Conservation (phyloP, 1,140 invertebrate species). For the Matsumurasca onukii region DNA sequence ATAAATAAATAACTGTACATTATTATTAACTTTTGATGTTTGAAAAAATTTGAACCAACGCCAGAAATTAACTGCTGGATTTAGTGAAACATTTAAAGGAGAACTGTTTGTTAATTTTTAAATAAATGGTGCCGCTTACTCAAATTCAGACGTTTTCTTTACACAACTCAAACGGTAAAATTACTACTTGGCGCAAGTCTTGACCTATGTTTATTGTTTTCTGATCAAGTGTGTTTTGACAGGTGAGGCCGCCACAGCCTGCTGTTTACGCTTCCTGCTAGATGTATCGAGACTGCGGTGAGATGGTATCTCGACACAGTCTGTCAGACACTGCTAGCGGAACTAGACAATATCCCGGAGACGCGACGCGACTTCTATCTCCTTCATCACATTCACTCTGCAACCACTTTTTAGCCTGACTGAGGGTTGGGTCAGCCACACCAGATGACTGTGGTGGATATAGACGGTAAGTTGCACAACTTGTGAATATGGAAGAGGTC, state of each 20-base stretch:
- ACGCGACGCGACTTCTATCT: constrained; percentile 91
- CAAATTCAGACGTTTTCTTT: neutral
- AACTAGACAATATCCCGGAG: constrained; percentile 88
- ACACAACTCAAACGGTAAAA: neutral
- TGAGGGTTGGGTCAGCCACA: constrained; percentile 83
- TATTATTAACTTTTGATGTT: too few relatives aligned
- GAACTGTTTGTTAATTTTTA: neutral
- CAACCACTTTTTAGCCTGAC: constrained; percentile 92
- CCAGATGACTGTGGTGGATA: constrained; percentile 90
- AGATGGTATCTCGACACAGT: constrained; percentile 88
- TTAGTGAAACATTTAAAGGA: neutral
- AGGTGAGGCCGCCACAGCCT: constrained; percentile 94
- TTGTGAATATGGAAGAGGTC: neutral
- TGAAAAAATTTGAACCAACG: neutral
- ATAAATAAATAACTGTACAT: too few relatives aligned
- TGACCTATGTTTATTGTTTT: neutral
- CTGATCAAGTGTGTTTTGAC: constrained; percentile 41
- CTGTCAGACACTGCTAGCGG: constrained; percentile 74
- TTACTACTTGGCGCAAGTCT: neutral
- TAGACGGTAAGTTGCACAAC: constrained; percentile 71
- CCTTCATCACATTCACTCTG: constrained; percentile 90
- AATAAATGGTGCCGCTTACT: neutral
- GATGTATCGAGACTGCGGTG: constrained; percentile 90
- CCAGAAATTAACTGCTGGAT: neutral
- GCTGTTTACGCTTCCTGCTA: constrained; percentile 96